Percentiles rank a stretch among this genome's conserved stretches.
Evolutionary conservation across 2,888 invertebrate species (phyloP).

Genomic region (Enchytraeus crypticus): DNA sequence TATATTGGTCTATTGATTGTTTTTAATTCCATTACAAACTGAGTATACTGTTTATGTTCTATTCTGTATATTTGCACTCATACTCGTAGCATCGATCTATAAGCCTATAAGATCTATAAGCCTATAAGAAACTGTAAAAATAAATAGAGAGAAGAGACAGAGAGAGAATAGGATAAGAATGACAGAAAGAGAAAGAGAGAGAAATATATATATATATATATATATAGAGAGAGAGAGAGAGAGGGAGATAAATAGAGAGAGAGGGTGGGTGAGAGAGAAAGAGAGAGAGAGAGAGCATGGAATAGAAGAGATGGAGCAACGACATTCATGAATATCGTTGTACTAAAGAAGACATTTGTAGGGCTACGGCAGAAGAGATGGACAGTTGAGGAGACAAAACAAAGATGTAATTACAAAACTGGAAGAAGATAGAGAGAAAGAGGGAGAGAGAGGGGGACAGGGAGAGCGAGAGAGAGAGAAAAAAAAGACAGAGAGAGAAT

Average conservation of each 20-base stretch:
- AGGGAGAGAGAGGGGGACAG: slow-evolving; percentile 1
- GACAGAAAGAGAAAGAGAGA: not conserved
- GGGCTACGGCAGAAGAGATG: not conserved
- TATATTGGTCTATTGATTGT: no score
- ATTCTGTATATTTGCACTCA: no score
- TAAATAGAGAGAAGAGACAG: no score
- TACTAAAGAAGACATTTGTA: not conserved
- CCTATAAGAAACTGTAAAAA: not conserved
- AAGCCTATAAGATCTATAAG: no score
- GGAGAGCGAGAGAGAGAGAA: slow-evolving; percentile 5
- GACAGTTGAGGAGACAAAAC: not conserved
- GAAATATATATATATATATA: no score
- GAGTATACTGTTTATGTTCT: no score
- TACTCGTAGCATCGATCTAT: no score
- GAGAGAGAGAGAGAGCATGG: no score
- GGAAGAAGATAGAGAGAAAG: slow-evolving; percentile 2
- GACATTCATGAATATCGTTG: not conserved
- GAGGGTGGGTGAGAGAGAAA: no score
- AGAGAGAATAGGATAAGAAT: not conserved
- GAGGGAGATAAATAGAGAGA: no score
- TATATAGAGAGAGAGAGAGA: no score
- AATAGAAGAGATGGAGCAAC: not conserved
- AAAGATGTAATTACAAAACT: not conserved
- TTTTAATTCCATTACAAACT: no score
- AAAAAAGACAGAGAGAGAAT: slow-evolving; percentile 4